Base-by-base conservation (phyloP, 2,888 invertebrate genomes). In the Spatulosminthurus flaviceps region DNA sequence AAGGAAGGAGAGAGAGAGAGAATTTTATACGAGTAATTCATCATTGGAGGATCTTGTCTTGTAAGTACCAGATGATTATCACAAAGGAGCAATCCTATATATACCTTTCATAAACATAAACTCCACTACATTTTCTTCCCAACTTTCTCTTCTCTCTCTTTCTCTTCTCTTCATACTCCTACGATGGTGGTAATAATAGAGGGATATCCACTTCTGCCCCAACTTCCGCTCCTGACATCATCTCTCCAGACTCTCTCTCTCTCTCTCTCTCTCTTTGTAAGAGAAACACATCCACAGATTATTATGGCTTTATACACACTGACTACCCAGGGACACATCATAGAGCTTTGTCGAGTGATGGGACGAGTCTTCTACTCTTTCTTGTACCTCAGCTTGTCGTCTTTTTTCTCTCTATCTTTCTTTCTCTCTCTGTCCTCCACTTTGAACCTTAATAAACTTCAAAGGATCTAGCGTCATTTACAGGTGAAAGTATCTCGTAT, bases 41-140 rank as follows among this genome's bases (percentile, higher is more conserved):
- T 51, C 51, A 51, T n/a, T 51, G n/a, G 51, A 9, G 51, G 51
- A 51, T 51, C 51, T 51, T 51, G 51, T 51, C 51, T 51, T 51
- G 51, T 51, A 51, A 13, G 51, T 51, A 51, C 19, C 16, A 51
- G 51, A 51, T 51, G 51, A 51, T 51, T 51, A 51, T 51, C 51
- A 51, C 51, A 51, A n/a, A 51, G n/a, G 51, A 51, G 5, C n/a
- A n/a, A n/a, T 2, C 2, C 51, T n/a, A 11, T 19, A 5, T 51
- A 51, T 51, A 51, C 51, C 51, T n/a, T 51, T 51, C 51, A 51
- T 51, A 51, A 51, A n/a, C 51, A 51, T 51, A 51, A 51, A 51
- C 51, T 51, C 51, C 51, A 51, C 1, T n/a, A 51, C 51, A 51
- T 51, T 51, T 51, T 16, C 51, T 41, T 13, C 13, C 13, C 9